Conservation (phyloP, 2,888 invertebrate genomes). For the Caenorhabditis uteleia region DNA sequence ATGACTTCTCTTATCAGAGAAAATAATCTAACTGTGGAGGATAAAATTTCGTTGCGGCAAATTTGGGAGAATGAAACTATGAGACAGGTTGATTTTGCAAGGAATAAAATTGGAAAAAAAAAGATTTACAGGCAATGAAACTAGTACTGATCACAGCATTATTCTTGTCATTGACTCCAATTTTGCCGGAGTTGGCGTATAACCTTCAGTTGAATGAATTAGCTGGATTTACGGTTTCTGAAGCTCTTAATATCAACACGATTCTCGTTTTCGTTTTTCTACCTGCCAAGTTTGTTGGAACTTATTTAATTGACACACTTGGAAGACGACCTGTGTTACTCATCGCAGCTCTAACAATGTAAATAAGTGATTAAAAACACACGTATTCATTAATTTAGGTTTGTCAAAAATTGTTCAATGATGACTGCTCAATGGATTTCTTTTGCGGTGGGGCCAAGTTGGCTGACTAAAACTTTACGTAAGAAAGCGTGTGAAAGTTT, state of each 20-base stretch:
- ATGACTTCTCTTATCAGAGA: constrained; percentile 1
- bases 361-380: neutral
- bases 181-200: neutral
- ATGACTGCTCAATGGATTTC: neutral
- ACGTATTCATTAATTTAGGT: neutral
- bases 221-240: neutral
- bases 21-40: neutral
- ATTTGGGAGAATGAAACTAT: constrained; percentile 9
- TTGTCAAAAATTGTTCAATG: neutral
- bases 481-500: neutral
- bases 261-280: neutral
- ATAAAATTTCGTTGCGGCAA: neutral
- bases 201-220: neutral
- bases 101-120: neutral
- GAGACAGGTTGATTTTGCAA: constrained; percentile 1
- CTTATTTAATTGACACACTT: neutral
- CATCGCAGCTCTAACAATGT: neutral
- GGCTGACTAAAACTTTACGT: constrained; percentile 3
- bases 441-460: neutral
- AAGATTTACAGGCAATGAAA: neutral
- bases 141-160: neutral
- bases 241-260: neutral
- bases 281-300: neutral
- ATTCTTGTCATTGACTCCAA: neutral
- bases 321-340: neutral